phyloP scores from a whole-genome alignment of 2,113 vertebrate species.

The Chlorocebus sabaeus region DNA sequence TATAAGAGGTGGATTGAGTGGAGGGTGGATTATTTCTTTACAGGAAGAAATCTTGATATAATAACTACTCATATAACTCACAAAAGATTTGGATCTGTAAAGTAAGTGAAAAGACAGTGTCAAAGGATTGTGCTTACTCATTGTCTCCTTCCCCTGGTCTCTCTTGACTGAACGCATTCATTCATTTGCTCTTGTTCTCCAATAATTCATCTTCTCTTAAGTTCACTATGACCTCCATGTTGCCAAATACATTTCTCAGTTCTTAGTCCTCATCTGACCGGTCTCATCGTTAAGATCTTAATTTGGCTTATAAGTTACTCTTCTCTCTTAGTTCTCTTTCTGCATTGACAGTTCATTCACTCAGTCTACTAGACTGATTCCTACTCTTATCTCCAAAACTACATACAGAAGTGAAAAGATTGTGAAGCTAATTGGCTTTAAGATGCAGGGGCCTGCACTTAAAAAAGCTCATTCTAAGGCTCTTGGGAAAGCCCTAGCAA shows the following conservation, averaged over 20 bases:
- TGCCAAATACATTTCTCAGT: neutral
- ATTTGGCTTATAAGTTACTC: neutral
- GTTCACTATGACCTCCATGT: neutral
- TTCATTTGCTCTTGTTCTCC: neutral
- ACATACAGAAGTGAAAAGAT: neutral
- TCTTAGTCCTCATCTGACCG: neutral
- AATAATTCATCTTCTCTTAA: neutral
- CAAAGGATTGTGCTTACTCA: neutral
- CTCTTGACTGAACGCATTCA: neutral
- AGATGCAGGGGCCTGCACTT: neutral
- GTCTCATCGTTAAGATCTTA: neutral
- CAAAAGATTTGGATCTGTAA: neutral
- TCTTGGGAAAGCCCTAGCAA: neutral
- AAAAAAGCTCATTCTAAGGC: neutral
- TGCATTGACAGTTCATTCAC: neutral
- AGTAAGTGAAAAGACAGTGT: neutral
- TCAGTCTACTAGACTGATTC: neutral
- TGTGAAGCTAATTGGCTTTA: neutral
- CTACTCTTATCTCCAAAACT: neutral
- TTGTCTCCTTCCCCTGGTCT: neutral
- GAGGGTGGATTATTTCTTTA: neutral
- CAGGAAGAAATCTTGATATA: neutral
- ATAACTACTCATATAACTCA: neutral
- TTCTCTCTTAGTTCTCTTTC: neutral
- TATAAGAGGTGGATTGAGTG: neutral